Evolutionary conservation across 2,113 vertebrate genomes (phyloP).

Genomic region (Gobio gobio): DNA sequence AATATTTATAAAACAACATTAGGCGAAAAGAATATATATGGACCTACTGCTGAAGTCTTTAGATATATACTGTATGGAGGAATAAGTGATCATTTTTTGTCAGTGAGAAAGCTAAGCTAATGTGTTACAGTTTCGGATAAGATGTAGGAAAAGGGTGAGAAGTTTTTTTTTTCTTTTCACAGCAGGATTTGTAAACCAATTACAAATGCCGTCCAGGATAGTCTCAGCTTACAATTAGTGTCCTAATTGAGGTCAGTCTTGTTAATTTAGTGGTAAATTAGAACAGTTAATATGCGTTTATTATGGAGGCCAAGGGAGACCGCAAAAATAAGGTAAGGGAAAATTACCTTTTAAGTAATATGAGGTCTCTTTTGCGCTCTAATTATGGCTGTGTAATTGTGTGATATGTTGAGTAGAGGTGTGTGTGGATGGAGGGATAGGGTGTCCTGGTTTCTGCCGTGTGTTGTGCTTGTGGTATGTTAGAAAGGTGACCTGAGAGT

Average conservation of each 20-base stretch:
- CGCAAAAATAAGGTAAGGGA: slow-evolving; percentile 65
- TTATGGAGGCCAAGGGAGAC: slow-evolving; percentile 77
- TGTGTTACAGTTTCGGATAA: slow-evolving; percentile 41
- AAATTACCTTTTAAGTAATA: slow-evolving; percentile 70
- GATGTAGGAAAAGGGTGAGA: slow-evolving; percentile 1
- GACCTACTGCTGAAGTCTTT: neutral
- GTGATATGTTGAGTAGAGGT: slow-evolving; percentile 57
- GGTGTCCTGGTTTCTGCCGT: slow-evolving; percentile 53
- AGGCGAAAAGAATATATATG: neutral
- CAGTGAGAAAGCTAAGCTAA: slow-evolving; percentile 2
- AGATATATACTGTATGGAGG: too few species aligned
- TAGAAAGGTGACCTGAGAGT: slow-evolving; percentile 38
- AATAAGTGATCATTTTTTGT: too few species aligned
- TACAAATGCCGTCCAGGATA: slow-evolving; percentile 65
- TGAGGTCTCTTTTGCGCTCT: slow-evolving; percentile 61
- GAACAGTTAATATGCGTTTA: slow-evolving; percentile 82
- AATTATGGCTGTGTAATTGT: slow-evolving; percentile 71
- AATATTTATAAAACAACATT: neutral
- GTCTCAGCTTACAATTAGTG: slow-evolving; percentile 75
- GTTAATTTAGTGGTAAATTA: slow-evolving; percentile 83
- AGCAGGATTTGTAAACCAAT: slow-evolving; percentile 72
- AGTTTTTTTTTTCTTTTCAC: neutral
- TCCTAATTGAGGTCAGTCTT: slow-evolving; percentile 82
- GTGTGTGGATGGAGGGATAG: slow-evolving; percentile 29
- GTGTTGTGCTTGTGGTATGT: slow-evolving; percentile 27